Percentiles rank a stretch among this genome's conserved stretches.
These are phyloP conservation scores for Drosophila austrosaltans DNA, from an alignment of 2,888 invertebrate genomes.

Conservation along the genomic window DNA sequence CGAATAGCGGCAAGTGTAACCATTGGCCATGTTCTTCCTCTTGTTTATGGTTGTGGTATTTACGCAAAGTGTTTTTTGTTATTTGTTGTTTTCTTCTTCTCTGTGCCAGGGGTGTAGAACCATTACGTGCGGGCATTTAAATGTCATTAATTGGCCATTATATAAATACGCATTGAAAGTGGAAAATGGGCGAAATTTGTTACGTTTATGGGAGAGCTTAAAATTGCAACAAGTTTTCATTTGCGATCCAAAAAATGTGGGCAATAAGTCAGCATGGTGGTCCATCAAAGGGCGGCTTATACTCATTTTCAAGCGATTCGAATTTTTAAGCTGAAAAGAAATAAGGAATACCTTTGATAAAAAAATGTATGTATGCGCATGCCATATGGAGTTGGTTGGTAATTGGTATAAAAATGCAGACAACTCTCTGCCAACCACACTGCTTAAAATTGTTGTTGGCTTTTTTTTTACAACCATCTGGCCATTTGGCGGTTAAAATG, in stretches of 20 bases:
- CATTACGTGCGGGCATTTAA: conserved; percentile 41
- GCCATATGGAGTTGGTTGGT: not conserved
- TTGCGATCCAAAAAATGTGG: conserved; percentile 1
- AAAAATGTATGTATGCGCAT: not conserved
- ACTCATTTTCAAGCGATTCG: not conserved
- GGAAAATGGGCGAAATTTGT: not conserved
- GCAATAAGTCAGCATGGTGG: conserved; percentile 6
- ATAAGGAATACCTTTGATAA: not conserved
- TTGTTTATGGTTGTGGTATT: conserved; percentile 59
- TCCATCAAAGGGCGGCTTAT: not conserved
- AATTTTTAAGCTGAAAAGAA: not conserved
- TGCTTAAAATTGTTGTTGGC: too few species aligned
- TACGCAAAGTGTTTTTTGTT: conserved; percentile 27
- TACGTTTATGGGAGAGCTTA: conserved; percentile 10
- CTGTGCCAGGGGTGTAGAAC: conserved; percentile 2
- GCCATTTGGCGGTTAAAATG: not conserved
- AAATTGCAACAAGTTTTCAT: conserved; percentile 20
- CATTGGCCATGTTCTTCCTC: conserved; percentile 18
- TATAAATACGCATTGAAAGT: not conserved
- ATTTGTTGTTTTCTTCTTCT: not conserved
- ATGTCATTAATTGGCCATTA: conserved; percentile 61
- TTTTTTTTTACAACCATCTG: not conserved
- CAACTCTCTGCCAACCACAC: not conserved
- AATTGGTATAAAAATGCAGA: not conserved
- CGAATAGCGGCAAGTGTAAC: conserved; percentile 24